Evolutionary conservation across 2,888 invertebrate genomes (phyloP).

Genomic region (Caenorhabditis japonica): DNA sequence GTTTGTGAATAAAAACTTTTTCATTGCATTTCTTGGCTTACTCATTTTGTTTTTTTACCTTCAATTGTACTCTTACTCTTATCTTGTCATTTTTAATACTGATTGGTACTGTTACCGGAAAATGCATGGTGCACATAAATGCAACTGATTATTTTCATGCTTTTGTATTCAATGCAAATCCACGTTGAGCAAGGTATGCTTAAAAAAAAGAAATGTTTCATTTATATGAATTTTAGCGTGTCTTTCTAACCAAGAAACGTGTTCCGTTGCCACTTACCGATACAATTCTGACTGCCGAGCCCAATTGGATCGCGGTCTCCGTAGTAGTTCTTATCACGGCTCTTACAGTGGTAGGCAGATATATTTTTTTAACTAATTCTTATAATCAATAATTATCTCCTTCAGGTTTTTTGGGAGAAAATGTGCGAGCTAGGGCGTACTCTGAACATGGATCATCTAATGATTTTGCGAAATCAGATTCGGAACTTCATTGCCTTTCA

Average conservation of each 20-base stretch:
- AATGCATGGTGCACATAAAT: conserved; percentile 26
- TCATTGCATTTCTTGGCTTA: conserved; percentile 3
- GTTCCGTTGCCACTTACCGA: conserved; percentile 61
- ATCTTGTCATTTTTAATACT: conserved; percentile 1
- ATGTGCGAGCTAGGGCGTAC: conserved; percentile 61
- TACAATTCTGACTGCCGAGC: conserved; percentile 52
- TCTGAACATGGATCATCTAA: conserved; percentile 50
- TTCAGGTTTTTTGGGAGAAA: conserved; percentile 61
- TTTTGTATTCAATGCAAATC: conserved; percentile 40
- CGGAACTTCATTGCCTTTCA: conserved; percentile 57
- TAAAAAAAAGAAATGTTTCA: background rate
- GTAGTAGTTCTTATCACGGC: conserved; percentile 20
- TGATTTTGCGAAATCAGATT: conserved; percentile 58
- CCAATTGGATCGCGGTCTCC: conserved; percentile 30
- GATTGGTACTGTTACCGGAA: too few species aligned
- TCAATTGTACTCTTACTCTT: background rate
- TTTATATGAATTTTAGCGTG: conserved; percentile 42
- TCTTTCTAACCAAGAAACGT: conserved; percentile 59
- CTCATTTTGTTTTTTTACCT: conserved; percentile 3
- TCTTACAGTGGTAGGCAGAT: conserved; percentile 22
- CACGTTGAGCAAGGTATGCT: conserved; percentile 30
- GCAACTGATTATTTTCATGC: conserved; percentile 33
- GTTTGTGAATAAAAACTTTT: background rate
- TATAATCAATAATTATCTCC: background rate
- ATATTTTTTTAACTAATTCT: background rate